Evolutionary conservation across 2,888 invertebrate genomes (phyloP).

Genomic region (Neoscelio sp.): DNA sequence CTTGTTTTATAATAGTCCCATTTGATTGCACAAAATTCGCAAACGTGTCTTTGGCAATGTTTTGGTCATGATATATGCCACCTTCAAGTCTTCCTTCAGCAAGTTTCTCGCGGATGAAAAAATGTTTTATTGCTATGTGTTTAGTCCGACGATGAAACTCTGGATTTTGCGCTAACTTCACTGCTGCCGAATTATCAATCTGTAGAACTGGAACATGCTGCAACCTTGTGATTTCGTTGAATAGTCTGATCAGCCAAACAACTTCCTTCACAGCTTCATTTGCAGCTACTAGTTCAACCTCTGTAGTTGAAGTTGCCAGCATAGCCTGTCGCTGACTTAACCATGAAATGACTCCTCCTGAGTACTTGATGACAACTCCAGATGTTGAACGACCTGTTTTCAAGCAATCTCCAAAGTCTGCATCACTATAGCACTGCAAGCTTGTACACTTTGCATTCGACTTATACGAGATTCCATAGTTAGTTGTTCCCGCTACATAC

Average conservation of each 20-base stretch:
- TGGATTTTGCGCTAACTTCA: slow-evolving; percentile 74
- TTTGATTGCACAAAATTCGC: slow-evolving; percentile 52
- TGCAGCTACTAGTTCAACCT: slow-evolving; percentile 75
- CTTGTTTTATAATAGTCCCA: slow-evolving; percentile 41
- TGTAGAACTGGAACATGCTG: slow-evolving; percentile 69
- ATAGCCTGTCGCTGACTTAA: slow-evolving; percentile 58
- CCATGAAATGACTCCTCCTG: slow-evolving; percentile 73
- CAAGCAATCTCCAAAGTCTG: slow-evolving; percentile 76
- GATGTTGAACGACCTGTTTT: slow-evolving; percentile 74
- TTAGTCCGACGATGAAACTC: slow-evolving; percentile 75
- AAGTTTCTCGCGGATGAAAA: slow-evolving; percentile 72
- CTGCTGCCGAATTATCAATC: slow-evolving; percentile 74
- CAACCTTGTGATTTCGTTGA: slow-evolving; percentile 69
- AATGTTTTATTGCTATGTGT: slow-evolving; percentile 73
- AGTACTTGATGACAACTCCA: slow-evolving; percentile 68
- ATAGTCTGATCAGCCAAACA: slow-evolving; percentile 75
- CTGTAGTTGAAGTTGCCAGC: slow-evolving; percentile 71
- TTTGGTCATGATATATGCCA: slow-evolving; percentile 74
- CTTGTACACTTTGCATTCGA: background rate
- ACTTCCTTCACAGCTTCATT: slow-evolving; percentile 73
- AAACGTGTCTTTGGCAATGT: slow-evolving; percentile 56
- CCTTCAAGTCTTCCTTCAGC: slow-evolving; percentile 65
- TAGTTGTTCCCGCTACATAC: slow-evolving; percentile 72
- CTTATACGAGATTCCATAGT: slow-evolving; percentile 65
- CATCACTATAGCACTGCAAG: slow-evolving; percentile 71